Percentiles rank a stretch among this genome's conserved stretches.
These are phyloP conservation scores for Trinorchestia longiramus DNA, from an alignment of 1,140 invertebrate genomes.

Conservation along the genomic window DNA sequence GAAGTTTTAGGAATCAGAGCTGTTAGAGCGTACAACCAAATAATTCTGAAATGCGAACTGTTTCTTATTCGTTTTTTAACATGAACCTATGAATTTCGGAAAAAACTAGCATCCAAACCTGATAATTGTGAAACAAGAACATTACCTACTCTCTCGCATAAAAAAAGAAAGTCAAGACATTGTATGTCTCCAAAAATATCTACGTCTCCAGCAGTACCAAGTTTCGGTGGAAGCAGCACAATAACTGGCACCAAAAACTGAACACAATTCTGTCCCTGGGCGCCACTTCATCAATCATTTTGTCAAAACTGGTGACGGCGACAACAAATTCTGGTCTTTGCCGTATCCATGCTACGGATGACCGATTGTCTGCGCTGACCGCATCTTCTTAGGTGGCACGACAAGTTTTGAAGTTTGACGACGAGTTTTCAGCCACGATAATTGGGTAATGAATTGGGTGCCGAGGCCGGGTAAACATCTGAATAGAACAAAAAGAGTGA, in stretches of 20 bases:
- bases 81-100: not conserved
- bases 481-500: not conserved
- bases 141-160: not conserved
- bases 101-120: too few relatives aligned
- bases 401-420: not conserved
- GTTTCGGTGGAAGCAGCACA: not conserved
- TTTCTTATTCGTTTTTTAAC: not conserved
- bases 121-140: too few relatives aligned
- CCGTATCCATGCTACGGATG: not conserved
- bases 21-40: not conserved
- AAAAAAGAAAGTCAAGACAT: not conserved
- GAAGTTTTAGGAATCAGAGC: too few relatives aligned
- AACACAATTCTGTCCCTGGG: not conserved
- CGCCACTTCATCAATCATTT: slow-evolving; percentile 9
- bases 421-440: not conserved
- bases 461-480: not conserved
- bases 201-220: not conserved
- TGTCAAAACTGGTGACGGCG: slow-evolving; percentile 9
- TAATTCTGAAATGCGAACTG: not conserved
- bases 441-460: not conserved
- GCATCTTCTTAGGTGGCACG: not conserved
- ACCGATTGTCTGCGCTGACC: not conserved
- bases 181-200: not conserved
- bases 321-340: slow-evolving; percentile 40
- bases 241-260: not conserved